phyloP scores from a whole-genome alignment of 2,797 vertebrate genomes.

The Rhinichthys osculus region DNA sequence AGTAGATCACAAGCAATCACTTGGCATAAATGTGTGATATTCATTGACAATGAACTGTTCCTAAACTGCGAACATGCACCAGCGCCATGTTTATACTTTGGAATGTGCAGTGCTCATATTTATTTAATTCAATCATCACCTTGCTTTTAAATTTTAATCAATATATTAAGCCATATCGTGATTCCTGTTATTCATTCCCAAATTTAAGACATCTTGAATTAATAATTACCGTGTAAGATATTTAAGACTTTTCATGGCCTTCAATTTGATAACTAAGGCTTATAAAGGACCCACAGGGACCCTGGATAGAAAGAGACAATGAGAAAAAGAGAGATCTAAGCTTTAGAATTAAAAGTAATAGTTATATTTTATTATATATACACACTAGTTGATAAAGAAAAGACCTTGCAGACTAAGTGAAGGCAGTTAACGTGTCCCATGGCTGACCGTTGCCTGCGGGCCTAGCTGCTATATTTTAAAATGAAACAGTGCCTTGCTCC shows the following conservation, averaged over 20 bases:
- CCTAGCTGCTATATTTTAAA: slow-evolving; percentile 13
- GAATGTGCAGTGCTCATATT: background rate
- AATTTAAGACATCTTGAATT: background rate
- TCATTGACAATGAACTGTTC: background rate
- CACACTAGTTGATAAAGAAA: background rate
- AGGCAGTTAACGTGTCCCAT: slow-evolving; percentile 1
- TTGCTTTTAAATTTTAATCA: background rate
- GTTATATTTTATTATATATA: background rate
- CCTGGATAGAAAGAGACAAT: background rate
- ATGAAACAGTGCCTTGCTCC: background rate
- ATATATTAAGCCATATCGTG: background rate
- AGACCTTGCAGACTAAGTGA: background rate
- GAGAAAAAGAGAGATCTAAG: background rate
- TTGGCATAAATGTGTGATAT: background rate
- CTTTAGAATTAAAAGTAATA: background rate
- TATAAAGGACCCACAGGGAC: background rate
- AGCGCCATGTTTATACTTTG: background rate
- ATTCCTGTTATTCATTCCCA: background rate
- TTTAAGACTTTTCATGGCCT: background rate
- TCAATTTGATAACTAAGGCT: background rate
- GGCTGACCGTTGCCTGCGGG: background rate
- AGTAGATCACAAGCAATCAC: background rate
- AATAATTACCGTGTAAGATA: background rate
- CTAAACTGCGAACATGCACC: background rate
- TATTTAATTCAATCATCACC: background rate